Base-by-base conservation (phyloP, 2,888 invertebrate genomes). In the Buathra laborator region DNA sequence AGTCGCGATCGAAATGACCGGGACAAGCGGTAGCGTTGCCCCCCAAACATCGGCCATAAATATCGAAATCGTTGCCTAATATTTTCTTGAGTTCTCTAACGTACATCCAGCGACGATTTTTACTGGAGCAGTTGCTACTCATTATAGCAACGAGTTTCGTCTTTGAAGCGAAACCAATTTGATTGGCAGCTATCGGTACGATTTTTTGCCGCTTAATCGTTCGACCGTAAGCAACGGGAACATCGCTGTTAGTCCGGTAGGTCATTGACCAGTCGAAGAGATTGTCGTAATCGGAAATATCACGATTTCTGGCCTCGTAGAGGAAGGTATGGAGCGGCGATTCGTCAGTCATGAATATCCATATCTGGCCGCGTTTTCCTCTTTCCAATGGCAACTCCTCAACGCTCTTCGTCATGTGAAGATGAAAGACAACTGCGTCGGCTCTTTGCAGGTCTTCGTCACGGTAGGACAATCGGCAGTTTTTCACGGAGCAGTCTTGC, bases 211-310 rank as follows among this genome's bases (percentile, higher is more conserved):
- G 81, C 9, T 94, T 88, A 1, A 96, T 81, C 2, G 95, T 95
- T 67, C 96, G 94, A 0, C 96, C 96, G 81, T 96, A 96, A 0
- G 96, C 96, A 3, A 96, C 96, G 0, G 96, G 96, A 16, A 96
- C 94, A 87, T 96, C 96, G 2, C 96, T 94, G 85, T 95, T 95
- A 90, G 94, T 94, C 90, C 97, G 96, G 90, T 96, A 96, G 1
- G 95, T 95, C 96, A 96, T 96, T 0, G 96, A 96, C 96, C 96
- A 96, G 90, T 96, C 96, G 89, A 96, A 97, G n/a, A 96, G 86
- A 14, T 95, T 95, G 84, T 96, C 94, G 87, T 95, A 95, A 43
- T 44, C 24, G 1, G 91, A 89, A 2, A 94, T 89, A 0, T 94
- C 93, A 53, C 90, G 91, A 10, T 88, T 88, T 16, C 10, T 37